Evolutionary conservation across 2,888 invertebrate genomes (phyloP).

Genomic region (Dichetophora obliterata): DNA sequence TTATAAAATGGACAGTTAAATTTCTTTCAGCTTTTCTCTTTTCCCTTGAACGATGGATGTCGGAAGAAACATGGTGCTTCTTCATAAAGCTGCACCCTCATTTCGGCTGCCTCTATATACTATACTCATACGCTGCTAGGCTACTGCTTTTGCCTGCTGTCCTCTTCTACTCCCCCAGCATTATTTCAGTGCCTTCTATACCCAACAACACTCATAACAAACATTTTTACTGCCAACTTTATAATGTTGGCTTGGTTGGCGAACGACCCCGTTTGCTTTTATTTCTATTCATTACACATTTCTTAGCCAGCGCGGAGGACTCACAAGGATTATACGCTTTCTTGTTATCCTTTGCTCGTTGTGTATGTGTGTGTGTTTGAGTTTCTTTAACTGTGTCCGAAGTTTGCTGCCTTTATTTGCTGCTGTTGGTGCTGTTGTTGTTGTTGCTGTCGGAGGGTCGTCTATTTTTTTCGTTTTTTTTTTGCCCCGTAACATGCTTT

Average conservation of each 20-base stretch:
- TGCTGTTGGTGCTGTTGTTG: background rate
- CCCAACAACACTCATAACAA: conserved; percentile 7
- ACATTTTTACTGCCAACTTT: conserved; percentile 5
- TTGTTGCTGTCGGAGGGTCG: conserved; percentile 13
- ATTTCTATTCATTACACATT: conserved; percentile 41
- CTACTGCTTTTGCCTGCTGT: background rate
- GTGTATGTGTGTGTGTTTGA: conserved; percentile 54
- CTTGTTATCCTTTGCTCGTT: conserved; percentile 54
- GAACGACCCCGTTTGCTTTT: conserved; percentile 2
- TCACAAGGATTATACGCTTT: conserved; percentile 37
- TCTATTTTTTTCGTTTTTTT: conserved; percentile 27
- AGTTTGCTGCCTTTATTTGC: conserved; percentile 31
- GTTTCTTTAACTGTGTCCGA: conserved; percentile 49
- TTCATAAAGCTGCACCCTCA: background rate
- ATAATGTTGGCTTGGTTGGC: background rate
- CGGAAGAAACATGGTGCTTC: background rate
- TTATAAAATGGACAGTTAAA: no score
- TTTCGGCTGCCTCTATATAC: background rate
- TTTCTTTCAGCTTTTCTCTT: no score
- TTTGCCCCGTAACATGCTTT: conserved; percentile 39
- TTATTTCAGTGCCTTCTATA: background rate
- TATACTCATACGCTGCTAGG: background rate
- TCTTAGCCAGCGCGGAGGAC: conserved; percentile 26
- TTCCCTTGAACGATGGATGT: no score
- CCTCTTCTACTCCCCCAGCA: no score